Conservation (phyloP, 1,140 invertebrate genomes). For the Xylocopa sonorina region DNA sequence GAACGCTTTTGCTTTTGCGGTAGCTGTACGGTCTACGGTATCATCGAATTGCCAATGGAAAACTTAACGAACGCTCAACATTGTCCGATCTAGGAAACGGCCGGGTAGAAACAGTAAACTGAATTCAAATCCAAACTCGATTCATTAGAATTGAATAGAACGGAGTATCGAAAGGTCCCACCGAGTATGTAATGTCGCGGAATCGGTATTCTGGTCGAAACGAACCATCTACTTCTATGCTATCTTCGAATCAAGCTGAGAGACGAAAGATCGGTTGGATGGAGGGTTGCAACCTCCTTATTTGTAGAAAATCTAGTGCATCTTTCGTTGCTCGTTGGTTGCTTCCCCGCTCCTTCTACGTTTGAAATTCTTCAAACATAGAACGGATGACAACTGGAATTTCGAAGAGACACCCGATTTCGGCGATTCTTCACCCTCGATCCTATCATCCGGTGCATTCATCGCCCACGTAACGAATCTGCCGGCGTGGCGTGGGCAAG, state of each 20-base stretch:
- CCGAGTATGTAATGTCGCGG: not conserved
- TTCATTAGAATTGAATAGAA: not conserved
- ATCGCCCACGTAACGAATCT: conserved; percentile 37
- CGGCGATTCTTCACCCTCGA: not conserved
- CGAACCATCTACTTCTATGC: no score
- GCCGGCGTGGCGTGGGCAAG: conserved; percentile 23
- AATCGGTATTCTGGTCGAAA: conserved; percentile 10
- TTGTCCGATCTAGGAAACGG: not conserved
- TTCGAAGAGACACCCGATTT: not conserved
- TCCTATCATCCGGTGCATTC: not conserved
- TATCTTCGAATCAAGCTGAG: not conserved
- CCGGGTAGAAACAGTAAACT: not conserved
- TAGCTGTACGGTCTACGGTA: not conserved
- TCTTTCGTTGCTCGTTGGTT: not conserved
- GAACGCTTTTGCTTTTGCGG: not conserved
- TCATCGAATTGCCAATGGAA: not conserved
- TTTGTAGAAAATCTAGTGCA: not conserved
- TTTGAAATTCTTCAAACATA: no score
- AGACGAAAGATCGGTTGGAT: no score
- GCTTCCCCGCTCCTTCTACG: no score
- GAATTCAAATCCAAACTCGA: not conserved
- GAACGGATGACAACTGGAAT: no score
- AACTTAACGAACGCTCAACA: not conserved
- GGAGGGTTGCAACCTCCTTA: no score
- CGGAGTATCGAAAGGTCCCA: not conserved